Evolutionary conservation across 2,113 vertebrate genomes (phyloP).

Genomic region (Illadopsis cleaveri): DNA sequence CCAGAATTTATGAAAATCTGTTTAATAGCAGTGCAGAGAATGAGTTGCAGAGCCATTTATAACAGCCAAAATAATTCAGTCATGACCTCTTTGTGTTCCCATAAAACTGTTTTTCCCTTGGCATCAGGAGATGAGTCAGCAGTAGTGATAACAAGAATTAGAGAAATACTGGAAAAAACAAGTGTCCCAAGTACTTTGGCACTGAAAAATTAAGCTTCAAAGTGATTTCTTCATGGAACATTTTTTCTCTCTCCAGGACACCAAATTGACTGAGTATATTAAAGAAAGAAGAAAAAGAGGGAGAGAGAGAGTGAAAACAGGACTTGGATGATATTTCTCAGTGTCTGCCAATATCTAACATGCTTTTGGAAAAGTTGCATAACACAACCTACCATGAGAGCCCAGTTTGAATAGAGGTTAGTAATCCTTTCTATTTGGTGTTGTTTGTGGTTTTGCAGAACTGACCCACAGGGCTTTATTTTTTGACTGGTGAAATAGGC

Average conservation of each 20-base stretch:
- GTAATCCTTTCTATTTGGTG: conserved; percentile 34
- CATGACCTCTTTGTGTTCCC: conserved; percentile 46
- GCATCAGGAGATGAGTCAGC: conserved; percentile 73
- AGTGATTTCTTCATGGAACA: conserved; percentile 71
- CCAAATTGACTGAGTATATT: conserved; percentile 48
- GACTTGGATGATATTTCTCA: conserved; percentile 53
- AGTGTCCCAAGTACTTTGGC: conserved; percentile 63
- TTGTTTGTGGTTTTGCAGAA: conserved; percentile 6
- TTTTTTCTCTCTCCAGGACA: conserved; percentile 58
- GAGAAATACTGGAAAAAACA: conserved; percentile 61
- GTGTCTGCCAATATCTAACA: conserved; percentile 44
- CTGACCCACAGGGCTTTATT: background rate
- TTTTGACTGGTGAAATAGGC: background rate
- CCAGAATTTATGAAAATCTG: background rate
- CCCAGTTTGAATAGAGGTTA: conserved; percentile 25
- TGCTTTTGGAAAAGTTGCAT: conserved; percentile 59
- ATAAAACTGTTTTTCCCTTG: conserved; percentile 62
- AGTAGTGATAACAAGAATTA: conserved; percentile 67
- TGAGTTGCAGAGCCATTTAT: background rate
- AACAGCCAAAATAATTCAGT: conserved; percentile 58
- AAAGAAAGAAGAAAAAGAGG: conserved; percentile 6
- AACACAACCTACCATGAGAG: conserved; percentile 22
- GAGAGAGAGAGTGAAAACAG: background rate
- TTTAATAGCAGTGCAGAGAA: background rate
- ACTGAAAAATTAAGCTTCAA: conserved; percentile 65